phyloP scores from a whole-genome alignment of 1,140 invertebrate species.

The Thaumetopoea pityocampa region DNA sequence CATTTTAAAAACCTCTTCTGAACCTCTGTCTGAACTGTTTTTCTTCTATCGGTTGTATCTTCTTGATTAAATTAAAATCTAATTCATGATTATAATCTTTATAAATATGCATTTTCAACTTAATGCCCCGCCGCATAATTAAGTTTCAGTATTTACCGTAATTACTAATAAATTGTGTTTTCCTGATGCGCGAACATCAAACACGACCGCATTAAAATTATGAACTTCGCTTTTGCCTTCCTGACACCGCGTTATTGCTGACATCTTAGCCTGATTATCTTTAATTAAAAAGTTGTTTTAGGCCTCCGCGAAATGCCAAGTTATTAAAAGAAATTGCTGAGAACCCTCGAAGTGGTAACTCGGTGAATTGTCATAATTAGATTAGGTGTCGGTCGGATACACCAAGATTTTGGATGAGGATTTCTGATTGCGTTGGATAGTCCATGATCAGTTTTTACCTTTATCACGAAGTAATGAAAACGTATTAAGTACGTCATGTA shows the following conservation, averaged over 20 bases:
- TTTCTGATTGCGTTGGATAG: constrained; percentile 11
- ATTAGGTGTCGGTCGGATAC: constrained; percentile 45
- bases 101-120: constrained; percentile 57
- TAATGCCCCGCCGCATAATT: constrained; percentile 47
- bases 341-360: constrained; percentile 50
- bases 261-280: constrained; percentile 60
- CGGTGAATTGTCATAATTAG: constrained; percentile 59
- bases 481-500: constrained; percentile 57
- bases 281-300: constrained; percentile 70
- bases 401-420: constrained; percentile 37
- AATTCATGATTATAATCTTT: constrained; percentile 57
- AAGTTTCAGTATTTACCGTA: constrained; percentile 59
- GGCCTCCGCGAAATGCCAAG: constrained; percentile 48
- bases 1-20: constrained; percentile 53
- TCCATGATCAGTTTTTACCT: constrained; percentile 10
- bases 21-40: no score
- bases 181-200: constrained; percentile 38
- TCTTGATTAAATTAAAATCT: constrained; percentile 68
- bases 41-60: no score
- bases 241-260: constrained; percentile 54
- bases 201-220: constrained; percentile 49
- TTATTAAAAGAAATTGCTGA: constrained; percentile 62
- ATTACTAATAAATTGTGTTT: constrained; percentile 65
- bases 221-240: constrained; percentile 45
- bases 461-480: constrained; percentile 31